phyloP scores from a whole-genome alignment of 2,888 invertebrate genomes.

The Argyra leucocephala region DNA sequence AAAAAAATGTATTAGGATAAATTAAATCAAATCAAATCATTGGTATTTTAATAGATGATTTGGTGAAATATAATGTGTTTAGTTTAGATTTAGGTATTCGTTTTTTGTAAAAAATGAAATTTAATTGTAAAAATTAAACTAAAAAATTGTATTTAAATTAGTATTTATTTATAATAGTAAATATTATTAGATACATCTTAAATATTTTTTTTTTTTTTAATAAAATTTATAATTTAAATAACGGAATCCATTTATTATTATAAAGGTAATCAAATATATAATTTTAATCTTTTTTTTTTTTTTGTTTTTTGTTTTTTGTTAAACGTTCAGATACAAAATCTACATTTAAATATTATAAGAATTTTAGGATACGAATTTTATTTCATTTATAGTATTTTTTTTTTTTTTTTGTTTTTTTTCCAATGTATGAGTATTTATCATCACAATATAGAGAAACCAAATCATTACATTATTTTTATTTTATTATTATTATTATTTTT shows the following conservation, averaged over 20 bases:
- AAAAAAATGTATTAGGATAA: too few relatives aligned
- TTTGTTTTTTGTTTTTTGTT: background rate
- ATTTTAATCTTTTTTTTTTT: background rate
- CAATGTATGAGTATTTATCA: background rate
- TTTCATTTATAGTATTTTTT: background rate
- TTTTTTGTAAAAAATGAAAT: too few relatives aligned
- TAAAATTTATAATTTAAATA: background rate
- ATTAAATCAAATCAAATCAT: too few relatives aligned
- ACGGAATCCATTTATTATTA: background rate
- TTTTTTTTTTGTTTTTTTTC: background rate
- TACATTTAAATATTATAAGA: background rate
- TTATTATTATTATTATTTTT: background rate
- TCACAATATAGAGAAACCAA: slow-evolving; percentile 6
- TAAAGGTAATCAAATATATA: too few relatives aligned
- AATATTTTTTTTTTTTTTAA: background rate
- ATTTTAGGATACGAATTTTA: slow-evolving; percentile 1
- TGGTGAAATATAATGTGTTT: too few relatives aligned
- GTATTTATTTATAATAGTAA: too few relatives aligned
- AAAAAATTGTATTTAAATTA: too few relatives aligned
- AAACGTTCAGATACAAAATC: background rate
- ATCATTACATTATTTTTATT: background rate
- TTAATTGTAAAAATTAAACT: too few relatives aligned
- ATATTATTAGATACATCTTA: too few relatives aligned
- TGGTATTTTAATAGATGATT: too few relatives aligned
- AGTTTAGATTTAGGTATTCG: too few relatives aligned